These are phyloP conservation scores for Drosophila conformis DNA, from an alignment of 2,888 invertebrate genomes.

Conservation along the genomic window DNA sequence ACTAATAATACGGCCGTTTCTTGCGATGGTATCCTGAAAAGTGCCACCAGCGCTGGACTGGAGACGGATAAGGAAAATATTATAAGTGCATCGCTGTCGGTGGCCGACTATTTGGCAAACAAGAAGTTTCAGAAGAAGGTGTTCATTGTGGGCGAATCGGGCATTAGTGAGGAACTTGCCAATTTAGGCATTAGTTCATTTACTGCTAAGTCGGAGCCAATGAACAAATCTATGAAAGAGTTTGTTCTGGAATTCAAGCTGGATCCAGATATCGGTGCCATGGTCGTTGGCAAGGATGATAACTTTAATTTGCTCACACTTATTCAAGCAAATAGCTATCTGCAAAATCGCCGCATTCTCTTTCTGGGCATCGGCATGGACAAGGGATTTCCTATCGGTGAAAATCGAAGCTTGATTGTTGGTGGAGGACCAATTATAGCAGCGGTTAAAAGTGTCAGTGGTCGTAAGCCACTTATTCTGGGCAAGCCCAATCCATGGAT, in stretches of 20 bases:
- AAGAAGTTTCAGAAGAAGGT: constrained; percentile 58
- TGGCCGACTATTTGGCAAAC: constrained; percentile 42
- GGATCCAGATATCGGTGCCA: constrained; percentile 59
- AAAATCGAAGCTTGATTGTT: constrained; percentile 38
- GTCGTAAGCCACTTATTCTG: constrained; percentile 55
- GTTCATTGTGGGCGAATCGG: constrained; percentile 53
- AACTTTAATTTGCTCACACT: constrained; percentile 47
- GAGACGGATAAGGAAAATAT: constrained; percentile 12
- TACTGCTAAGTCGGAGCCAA: background rate
- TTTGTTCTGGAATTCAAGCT: constrained; percentile 28
- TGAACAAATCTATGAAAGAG: constrained; percentile 4
- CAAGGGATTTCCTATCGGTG: constrained; percentile 43
- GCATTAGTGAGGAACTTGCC: constrained; percentile 40
- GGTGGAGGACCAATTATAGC: constrained; percentile 61
- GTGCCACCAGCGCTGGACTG: constrained; percentile 45
- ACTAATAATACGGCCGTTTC: constrained; percentile 45
- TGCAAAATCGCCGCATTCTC: constrained; percentile 30
- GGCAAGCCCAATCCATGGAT: constrained; percentile 72
- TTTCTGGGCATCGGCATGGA: constrained; percentile 62
- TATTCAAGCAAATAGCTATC: constrained; percentile 46
- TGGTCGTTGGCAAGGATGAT: constrained; percentile 60
- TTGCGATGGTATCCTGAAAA: constrained; percentile 19
- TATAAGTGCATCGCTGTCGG: constrained; percentile 34
- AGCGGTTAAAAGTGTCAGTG: constrained; percentile 40
- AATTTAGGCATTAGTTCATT: constrained; percentile 29